These are phyloP conservation scores for Drosophila orosa DNA, from an alignment of 1,140 invertebrate species.

Conservation along the genomic window DNA sequence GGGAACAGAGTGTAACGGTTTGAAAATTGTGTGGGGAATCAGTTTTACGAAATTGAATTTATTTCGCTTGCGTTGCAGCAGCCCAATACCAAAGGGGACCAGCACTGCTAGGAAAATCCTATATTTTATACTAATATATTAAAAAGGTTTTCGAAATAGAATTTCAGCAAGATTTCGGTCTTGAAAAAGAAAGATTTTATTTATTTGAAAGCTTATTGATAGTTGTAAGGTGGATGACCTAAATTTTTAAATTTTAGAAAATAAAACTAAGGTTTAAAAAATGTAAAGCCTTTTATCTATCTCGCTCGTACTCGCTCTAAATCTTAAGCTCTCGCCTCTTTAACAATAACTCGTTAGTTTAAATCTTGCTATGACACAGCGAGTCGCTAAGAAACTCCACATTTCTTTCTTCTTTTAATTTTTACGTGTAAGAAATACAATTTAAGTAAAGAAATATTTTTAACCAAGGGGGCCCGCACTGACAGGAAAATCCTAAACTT, in stretches of 20 bases:
- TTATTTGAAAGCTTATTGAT: too few relatives aligned
- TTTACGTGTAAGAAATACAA: too few relatives aligned
- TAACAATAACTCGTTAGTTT: neutral
- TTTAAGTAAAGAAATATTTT: too few relatives aligned
- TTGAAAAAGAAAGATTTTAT: neutral
- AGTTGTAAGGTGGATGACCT: too few relatives aligned
- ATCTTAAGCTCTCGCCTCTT: neutral
- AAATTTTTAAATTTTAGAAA: neutral
- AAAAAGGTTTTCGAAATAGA: neutral
- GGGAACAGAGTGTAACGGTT: slow-evolving; percentile 7
- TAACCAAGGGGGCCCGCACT: too few relatives aligned
- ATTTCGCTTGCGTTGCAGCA: slow-evolving; percentile 72
- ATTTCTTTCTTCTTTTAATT: neutral
- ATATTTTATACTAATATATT: neutral
- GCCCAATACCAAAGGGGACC: slow-evolving; percentile 46
- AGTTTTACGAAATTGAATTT: slow-evolving; percentile 82
- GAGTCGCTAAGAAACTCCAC: neutral
- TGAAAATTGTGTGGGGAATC: slow-evolving; percentile 81
- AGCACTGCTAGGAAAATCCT: slow-evolving; percentile 24
- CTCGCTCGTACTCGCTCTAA: neutral
- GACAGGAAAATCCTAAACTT: too few relatives aligned
- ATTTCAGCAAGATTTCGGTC: neutral
- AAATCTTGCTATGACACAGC: too few relatives aligned
- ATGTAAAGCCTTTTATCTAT: too few relatives aligned
- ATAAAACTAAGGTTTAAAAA: neutral